phyloP scores from a whole-genome alignment of 1,140 invertebrate genomes.

The Eupeodes corollae region DNA sequence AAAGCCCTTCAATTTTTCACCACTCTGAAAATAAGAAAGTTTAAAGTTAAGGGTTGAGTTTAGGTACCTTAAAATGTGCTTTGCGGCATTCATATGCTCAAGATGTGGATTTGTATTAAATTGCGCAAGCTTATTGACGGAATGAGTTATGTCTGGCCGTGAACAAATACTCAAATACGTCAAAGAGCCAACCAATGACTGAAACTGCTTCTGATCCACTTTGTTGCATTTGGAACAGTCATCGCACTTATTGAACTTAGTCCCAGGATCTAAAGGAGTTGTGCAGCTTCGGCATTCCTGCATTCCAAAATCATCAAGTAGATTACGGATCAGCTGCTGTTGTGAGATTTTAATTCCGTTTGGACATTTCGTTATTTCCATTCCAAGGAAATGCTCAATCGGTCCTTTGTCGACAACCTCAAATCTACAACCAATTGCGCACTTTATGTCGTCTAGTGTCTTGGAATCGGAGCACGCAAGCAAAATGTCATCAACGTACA shows the following conservation, averaged over 20 bases:
- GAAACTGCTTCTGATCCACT: conserved; percentile 2
- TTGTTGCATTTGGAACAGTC: conserved; percentile 1
- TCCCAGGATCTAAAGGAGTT: conserved; percentile 2
- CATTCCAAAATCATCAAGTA: conserved; percentile 7
- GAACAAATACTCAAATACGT: conserved; percentile 5
- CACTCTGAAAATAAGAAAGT: neutral
- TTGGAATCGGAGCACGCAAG: conserved; percentile 9
- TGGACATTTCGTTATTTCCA: conserved; percentile 16
- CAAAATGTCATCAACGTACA: conserved; percentile 24
- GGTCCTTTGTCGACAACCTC: conserved; percentile 16
- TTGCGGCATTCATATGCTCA: conserved; percentile 6
- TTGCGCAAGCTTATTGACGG: conserved; percentile 4
- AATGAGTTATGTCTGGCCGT: conserved; percentile 3
- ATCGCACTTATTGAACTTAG: conserved; percentile 2
- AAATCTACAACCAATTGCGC: conserved; percentile 15
- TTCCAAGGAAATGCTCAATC: conserved; percentile 22
- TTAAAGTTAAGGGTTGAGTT: neutral
- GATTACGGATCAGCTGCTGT: conserved; percentile 5
- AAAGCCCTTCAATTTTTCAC: neutral
- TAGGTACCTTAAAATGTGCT: conserved; percentile 7
- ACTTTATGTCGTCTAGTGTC: conserved; percentile 12
- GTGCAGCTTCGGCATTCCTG: conserved; percentile 1
- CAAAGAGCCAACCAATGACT: conserved; percentile 4
- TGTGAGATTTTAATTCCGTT: conserved; percentile 5
- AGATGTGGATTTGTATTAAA: conserved; percentile 3